A percentile compares a stretch with the other conserved stretches of the same genome.
These are phyloP conservation scores for Rhabditophanes sp. DNA, from an alignment of 2,888 invertebrate genomes.

Conservation along the genomic window DNA sequence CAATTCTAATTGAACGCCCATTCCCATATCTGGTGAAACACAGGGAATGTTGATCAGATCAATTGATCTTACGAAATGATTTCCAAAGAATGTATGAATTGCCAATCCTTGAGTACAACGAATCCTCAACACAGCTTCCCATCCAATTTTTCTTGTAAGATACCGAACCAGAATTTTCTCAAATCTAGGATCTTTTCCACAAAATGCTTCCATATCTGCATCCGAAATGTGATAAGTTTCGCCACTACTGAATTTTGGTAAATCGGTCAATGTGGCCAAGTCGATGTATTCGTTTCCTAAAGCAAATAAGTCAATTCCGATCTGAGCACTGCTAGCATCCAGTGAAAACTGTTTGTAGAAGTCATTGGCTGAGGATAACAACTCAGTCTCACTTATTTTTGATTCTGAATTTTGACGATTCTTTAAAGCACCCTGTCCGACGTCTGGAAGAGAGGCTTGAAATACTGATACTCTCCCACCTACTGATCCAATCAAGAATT, in stretches of 20 bases:
- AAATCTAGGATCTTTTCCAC: conserved; percentile 58
- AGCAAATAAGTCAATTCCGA: conserved; percentile 70
- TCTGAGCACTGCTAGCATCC: conserved; percentile 67
- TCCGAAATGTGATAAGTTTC: conserved; percentile 73
- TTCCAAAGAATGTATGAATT: conserved; percentile 96
- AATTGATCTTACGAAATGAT: conserved; percentile 94
- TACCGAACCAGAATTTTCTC: conserved; percentile 67
- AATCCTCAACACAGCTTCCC: conserved; percentile 94
- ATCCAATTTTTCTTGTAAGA: conserved; percentile 85
- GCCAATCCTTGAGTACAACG: conserved; percentile 76
- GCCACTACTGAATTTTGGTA: conserved; percentile 85
- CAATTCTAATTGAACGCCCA: conserved; percentile 85
- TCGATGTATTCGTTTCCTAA: conserved; percentile 83
- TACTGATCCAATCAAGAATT: conserved; percentile 4
- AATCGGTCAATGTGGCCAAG: conserved; percentile 65
- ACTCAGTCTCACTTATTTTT: conserved; percentile 2
- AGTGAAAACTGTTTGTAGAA: conserved; percentile 88
- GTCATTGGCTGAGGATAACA: conserved; percentile 78
- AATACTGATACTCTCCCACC: conserved; percentile 89
- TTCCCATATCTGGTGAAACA: conserved; percentile 90
- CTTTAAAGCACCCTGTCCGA: conserved; percentile 68
- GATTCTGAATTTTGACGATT: conserved; percentile 58
- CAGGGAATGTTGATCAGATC: conserved; percentile 87
- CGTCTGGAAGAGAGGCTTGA: conserved; percentile 62
- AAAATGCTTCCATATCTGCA: conserved; percentile 60